Base-by-base conservation (phyloP, 2,113 vertebrate genomes). In the Psophia crepitans region DNA sequence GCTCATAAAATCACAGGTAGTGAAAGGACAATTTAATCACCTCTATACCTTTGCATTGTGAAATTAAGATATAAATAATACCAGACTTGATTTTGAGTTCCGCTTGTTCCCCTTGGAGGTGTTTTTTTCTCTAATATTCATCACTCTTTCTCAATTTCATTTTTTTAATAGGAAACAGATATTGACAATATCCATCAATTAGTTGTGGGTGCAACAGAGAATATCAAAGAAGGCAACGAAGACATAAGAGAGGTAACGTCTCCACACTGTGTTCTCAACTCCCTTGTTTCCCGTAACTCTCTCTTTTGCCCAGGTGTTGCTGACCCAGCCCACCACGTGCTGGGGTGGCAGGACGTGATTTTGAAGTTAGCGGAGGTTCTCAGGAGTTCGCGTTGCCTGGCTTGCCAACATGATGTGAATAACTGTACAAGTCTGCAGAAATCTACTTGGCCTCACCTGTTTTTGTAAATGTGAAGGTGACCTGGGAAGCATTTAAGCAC, bases 171-270 rank as follows among this genome's bases (percentile, higher is more conserved):
- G 99, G 99, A 99, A 97, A 97, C 98, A 0, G 99, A 99, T 81
- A 99, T 99, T 37, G 99, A 99, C 94, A 99, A 84, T 82, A 99
- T 99, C 76, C 99, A 99, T 96, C 99, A 99, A 74, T 94, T 99
- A 37, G 99, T 99, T 4, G 99, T 99, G 8, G 99, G 99, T 32
- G 98, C 99, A 23, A 99, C 99, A 4, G 99, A 99, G 95, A 99
- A 99, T 14, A 99, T 99, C 92, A 99, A 99, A 98, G 99, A 99
- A 97, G 99, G 99, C 85, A 99, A 99, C 3, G 99, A 99, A 94
- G 99, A 99, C 79, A 99, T 99, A 85, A 97, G 99, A 97, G 99
- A 99, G 99, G 99, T 99, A 97, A 95, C 8, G 11, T 43, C 48
- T 46, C 16, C 1, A 64, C 56, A 14, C 1, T 57, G 65, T 60